Base-by-base conservation (phyloP, 2,113 vertebrate species). In the Nanorana parkeri region DNA sequence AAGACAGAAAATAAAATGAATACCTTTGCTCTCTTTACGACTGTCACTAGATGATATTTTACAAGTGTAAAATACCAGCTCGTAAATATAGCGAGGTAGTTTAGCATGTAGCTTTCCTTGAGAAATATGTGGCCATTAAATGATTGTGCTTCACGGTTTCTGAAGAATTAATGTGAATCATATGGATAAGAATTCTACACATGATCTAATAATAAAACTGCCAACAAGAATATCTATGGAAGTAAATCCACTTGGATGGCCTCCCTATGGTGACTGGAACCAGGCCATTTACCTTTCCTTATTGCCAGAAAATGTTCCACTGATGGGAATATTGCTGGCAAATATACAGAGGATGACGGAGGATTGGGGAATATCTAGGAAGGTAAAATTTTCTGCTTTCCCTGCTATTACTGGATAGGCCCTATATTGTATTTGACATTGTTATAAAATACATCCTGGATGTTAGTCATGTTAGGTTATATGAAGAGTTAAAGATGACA, bases 1-100 rank as follows among this genome's bases (percentile, higher is more conserved):
- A 64, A 55, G 68, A 68, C 79, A 81, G 64, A 24, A 64, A 47
- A 47, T 47, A 73, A 73, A 73, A 81, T 71, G 72, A 72, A 29
- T 73, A 54, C n/a, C 54, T 47, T 65, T 73, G 68, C 60, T 81
- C 64, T 73, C 60, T 55, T n/a, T 66, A 47, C 52, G 58, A 47
- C 58, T 65, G 13, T 24, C 26, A 28, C 32, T 29, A 20, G 10
- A 64, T 32, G 67, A 24, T 23, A 17, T 63, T 61, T 64, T 63
- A 52, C 15, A 19, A 55, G 68, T 41, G 61, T 36, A 64, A 16
- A 4, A 32, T 64, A 65, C 24, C 41, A n/a, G 68, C 24, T 81
- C 68, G 52, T 20, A 10, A 32, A 60, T 28, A 41, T 20, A 41
- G 2, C 41, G 11, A 15, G 55, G n/a, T n/a, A 36, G 5, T 19